Base-by-base conservation (phyloP, 2,113 vertebrate species). In the Calypte anna region DNA sequence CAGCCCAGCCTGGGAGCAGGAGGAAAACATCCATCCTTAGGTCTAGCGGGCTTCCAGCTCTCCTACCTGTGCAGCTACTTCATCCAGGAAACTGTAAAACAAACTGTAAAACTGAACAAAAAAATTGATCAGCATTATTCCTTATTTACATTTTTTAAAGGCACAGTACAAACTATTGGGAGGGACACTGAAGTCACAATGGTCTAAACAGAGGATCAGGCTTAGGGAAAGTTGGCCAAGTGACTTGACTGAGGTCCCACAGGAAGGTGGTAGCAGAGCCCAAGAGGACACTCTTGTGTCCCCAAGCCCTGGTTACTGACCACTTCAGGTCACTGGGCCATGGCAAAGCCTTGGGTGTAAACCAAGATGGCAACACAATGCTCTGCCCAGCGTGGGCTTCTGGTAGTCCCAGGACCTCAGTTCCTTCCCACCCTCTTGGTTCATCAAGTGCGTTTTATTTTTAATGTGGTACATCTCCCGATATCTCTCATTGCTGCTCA, bases 271-370 rank as follows among this genome's bases (percentile, higher is more conserved):
- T 15, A 27, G 12, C 59, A 87, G 64, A 84, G 59, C 5, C 19
- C 2, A 4, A 19, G 40, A 48, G 15, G 28, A 30, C 22, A 20
- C 25, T 69, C 10, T 25, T 46, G 12, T 3, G 3, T 54, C 36
- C 43, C 25, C 2, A 2, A n/a, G 9, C 21, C 50, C 53, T 1
- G 0, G 40, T 84, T 40, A 23, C 31, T 40, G 13, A 23, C 30
- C 43, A 22, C 79, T 78, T 67, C 12, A 40, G 40, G 40, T 40
- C 72, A 61, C 25, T 33, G 69, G 8, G 31, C 38, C 7, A 2
- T 11, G 19, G 48, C 6, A 14, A 33, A 44, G 20, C 2, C 0
- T 8, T 46, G 33, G 33, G 10, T 54, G 12, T 9, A 21, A 70
- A 64, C 20, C 69, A 30, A 1, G 2, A 48, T 5, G 19, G 30